Conservation (phyloP, 1,140 invertebrate genomes). For the Trichonephila inaurata region DNA sequence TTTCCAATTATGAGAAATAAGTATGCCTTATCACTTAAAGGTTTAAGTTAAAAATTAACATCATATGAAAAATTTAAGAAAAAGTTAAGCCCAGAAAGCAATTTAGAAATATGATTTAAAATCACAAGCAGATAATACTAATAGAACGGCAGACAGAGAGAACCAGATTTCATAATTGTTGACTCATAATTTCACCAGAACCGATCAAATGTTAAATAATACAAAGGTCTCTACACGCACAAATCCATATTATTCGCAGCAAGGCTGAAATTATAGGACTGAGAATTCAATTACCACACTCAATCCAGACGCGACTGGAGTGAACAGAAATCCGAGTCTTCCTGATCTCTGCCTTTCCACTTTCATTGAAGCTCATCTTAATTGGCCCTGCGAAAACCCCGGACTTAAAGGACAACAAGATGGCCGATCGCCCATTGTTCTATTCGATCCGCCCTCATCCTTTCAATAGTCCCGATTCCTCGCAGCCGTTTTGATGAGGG, state of each 20-base stretch:
- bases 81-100: no score
- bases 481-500: background rate
- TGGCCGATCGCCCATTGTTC: slow-evolving; percentile 52
- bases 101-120: no score
- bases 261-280: background rate
- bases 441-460: slow-evolving; percentile 47
- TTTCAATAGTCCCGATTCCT: slow-evolving; percentile 32
- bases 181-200: no score
- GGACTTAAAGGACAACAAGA: slow-evolving; percentile 36
- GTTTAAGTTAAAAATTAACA: no score
- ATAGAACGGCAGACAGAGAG: no score
- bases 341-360: background rate
- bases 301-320: background rate
- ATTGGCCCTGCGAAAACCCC: background rate
- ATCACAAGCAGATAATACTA: no score
- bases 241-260: background rate
- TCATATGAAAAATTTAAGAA: no score
- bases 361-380: background rate
- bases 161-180: no score
- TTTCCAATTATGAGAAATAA: no score
- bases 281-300: background rate
- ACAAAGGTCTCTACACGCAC: no score
- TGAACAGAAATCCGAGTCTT: background rate
- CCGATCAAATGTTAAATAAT: no score
- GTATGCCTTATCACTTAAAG: no score